Base-by-base conservation (phyloP, 2,888 invertebrate species). In the Elysia crispata region DNA sequence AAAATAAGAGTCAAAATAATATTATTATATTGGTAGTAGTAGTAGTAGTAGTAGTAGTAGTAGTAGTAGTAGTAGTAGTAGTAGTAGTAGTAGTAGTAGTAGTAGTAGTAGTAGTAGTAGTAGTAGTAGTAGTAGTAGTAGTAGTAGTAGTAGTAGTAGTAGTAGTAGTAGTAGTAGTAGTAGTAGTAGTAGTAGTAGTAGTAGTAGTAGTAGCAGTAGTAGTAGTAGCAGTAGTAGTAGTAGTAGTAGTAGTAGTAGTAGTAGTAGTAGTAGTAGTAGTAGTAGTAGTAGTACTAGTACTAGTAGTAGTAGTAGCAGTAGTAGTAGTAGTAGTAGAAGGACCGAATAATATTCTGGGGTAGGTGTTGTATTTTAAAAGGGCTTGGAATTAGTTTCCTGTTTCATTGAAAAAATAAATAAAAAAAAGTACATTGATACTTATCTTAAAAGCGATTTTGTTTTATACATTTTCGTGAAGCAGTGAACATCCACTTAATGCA, bases 91-190 rank as follows among this genome's bases (percentile, higher is more conserved):
- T 67, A 67, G 76, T 76, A 67, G 64, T 76, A 76, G 76, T 76
- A 76, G 76, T 76, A 76, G 76, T 67, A 76, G 76, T 76, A 76
- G 76, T 76, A 76, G 76, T 67, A 67, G 66, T 76, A 76, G 76
- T 76, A 76, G 76, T 76, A 76, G 76, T 67, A 76, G 76, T 76
- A 76, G 76, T 76, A 76, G 76, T 76, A 76, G 64, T 76, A 76
- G 64, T 76, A 76, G 64, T 76, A 76, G 64, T 76, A 76, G 76
- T 76, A 76, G 76, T 76, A 76, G 76, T 76, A 76, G 76, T 76
- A 76, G 76, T 76, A 76, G 76, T 76, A 76, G 76, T 76, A 76
- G 76, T 76, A 76, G 76, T 69, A 67, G 76, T 76, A 76, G 76
- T 76, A 76, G 76, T 76, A 64, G 76, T 76, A 64, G 64, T 79